A percentile compares a stretch with the other conserved stretches of the same genome.
Evolutionary conservation across 2,797 vertebrate species (phyloP).

Genomic region (Hozukius guyotensis): DNA sequence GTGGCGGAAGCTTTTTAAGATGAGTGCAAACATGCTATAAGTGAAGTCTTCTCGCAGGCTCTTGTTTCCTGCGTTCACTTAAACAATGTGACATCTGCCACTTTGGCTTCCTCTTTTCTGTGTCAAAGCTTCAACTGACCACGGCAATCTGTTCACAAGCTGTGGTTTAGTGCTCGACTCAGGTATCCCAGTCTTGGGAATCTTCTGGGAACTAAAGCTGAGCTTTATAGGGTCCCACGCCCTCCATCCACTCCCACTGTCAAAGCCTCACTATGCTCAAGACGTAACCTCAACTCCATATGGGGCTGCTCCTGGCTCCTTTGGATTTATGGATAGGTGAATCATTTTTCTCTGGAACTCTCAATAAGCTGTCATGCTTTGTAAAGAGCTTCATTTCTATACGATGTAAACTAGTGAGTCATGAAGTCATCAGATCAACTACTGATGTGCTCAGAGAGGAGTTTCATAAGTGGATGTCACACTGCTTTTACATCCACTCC

Average conservation of each 20-base stretch:
- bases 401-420: background rate
- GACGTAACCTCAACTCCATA: background rate
- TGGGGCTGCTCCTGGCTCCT: background rate
- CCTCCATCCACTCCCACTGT: background rate
- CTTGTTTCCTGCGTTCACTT: conserved; percentile 35
- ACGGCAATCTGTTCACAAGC: conserved; percentile 34
- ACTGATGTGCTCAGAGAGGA: conserved; percentile 7
- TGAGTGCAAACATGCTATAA: conserved; percentile 47
- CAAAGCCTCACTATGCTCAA: background rate
- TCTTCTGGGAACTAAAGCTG: conserved; percentile 16
- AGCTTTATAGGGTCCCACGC: background rate
- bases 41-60: conserved; percentile 1
- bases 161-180: conserved; percentile 3
- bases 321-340: background rate
- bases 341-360: background rate
- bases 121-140: conserved; percentile 33
- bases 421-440: background rate
- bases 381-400: background rate
- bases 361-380: background rate
- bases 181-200: conserved; percentile 10
- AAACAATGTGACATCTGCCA: conserved; percentile 57
- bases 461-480: background rate
- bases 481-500: background rate
- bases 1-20: conserved; percentile 52
- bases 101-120: conserved; percentile 25